Evolutionary conservation across 2,888 invertebrate species (phyloP).

Genomic region (Agriopis aurantiaria): DNA sequence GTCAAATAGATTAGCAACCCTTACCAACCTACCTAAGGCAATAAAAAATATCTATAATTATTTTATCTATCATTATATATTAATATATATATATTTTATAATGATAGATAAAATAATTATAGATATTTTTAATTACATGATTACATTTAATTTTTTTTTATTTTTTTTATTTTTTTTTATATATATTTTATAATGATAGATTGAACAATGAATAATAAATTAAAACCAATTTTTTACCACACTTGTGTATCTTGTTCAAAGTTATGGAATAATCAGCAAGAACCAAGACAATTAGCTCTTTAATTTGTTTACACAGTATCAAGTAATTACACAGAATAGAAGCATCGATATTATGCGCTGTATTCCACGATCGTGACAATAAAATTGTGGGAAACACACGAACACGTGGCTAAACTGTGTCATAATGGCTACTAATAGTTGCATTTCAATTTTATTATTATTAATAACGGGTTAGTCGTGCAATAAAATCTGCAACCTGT

Average conservation of each 20-base stretch:
- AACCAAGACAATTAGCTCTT: not conserved
- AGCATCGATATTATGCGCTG: conserved; percentile 6
- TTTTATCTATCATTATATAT: no score
- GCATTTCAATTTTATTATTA: conserved; percentile 22
- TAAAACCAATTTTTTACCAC: not conserved
- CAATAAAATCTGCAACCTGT: conserved; percentile 12
- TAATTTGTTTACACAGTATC: conserved; percentile 16
- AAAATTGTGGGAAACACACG: conserved; percentile 55
- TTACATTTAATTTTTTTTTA: no score
- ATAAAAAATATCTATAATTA: no score
- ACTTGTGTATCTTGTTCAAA: not conserved
- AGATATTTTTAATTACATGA: no score
- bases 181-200: no score
- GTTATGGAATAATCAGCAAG: not conserved
- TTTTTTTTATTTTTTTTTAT: no score
- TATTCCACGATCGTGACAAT: conserved; percentile 11
- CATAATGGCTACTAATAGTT: conserved; percentile 60
- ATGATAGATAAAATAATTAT: no score
- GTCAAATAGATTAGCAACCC: no score
- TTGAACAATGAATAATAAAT: no score
- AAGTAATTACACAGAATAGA: not conserved
- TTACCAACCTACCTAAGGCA: no score
- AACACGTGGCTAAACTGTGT: conserved; percentile 54
- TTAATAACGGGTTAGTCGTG: not conserved
- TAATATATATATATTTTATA: no score